Conservation (phyloP, 2,888 invertebrate genomes). For the Hylaea fasciaria region DNA sequence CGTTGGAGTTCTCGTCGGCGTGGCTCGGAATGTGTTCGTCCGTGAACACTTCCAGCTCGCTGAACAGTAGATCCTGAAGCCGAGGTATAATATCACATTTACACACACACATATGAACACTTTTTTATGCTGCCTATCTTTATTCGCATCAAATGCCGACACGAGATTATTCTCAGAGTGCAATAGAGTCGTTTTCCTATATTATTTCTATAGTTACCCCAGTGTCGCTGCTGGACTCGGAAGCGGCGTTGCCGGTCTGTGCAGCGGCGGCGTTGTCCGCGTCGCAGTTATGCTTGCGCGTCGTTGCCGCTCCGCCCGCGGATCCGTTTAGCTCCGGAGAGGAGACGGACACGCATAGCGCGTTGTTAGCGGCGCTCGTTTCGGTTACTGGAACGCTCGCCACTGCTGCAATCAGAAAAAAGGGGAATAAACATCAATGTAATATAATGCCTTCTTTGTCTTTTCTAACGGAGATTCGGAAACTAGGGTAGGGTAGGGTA, state of each 20-base stretch:
- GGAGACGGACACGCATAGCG: conserved; percentile 73
- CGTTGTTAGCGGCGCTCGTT: conserved; percentile 47
- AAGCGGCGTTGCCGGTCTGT: conserved; percentile 49
- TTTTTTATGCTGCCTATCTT: neutral
- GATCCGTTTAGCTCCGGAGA: conserved; percentile 74
- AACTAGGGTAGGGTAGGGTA: no score
- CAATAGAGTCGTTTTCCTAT: no score
- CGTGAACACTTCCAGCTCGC: conserved; percentile 87
- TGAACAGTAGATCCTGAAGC: conserved; percentile 74
- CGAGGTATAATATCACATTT: neutral
- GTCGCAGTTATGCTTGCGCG: conserved; percentile 37
- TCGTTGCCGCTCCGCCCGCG: conserved; percentile 34
- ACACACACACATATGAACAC: no score
- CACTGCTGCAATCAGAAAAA: conserved; percentile 55
- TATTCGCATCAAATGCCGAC: no score
- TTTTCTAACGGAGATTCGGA: no score
- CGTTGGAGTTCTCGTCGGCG: conserved; percentile 89
- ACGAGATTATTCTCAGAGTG: no score
- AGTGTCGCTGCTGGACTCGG: conserved; percentile 78
- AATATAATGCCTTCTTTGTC: no score
- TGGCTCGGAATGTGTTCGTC: conserved; percentile 84
- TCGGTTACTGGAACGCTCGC: conserved; percentile 66
- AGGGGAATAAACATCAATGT: neutral
- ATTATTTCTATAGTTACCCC: conserved; percentile 68
- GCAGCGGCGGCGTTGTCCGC: conserved; percentile 34